A percentile compares a stretch with the other conserved stretches of the same genome.
These are phyloP conservation scores for Campylorhamphus procurvoides DNA, from an alignment of 2,113 vertebrate genomes.

Conservation along the genomic window DNA sequence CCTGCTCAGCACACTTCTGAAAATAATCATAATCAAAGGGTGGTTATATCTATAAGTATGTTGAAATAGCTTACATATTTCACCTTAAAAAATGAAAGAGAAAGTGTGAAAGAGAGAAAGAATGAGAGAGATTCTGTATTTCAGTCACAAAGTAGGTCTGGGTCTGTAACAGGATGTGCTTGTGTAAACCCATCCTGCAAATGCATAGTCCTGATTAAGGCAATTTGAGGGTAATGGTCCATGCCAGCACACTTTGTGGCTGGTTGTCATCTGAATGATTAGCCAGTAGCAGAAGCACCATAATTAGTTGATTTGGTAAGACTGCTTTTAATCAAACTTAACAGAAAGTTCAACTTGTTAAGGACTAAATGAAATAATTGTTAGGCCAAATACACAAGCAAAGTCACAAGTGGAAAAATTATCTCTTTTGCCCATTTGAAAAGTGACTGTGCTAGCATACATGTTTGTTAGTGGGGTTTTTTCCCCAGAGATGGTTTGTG, in stretches of 20 bases:
- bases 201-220: background rate
- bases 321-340: constrained; percentile 7
- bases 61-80: background rate
- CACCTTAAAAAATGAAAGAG: background rate
- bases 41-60: background rate
- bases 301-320: background rate
- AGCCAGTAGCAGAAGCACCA: background rate
- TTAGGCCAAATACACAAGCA: background rate
- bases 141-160: background rate
- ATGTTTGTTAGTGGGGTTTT: background rate
- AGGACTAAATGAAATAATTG: background rate
- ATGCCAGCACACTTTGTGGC: background rate
- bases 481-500: background rate
- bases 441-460: background rate
- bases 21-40: background rate
- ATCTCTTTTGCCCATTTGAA: background rate
- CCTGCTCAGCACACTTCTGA: background rate
- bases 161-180: background rate
- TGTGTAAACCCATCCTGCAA: background rate
- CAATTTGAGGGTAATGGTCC: background rate
- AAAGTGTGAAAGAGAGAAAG: background rate
- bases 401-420: background rate
- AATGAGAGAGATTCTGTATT: background rate
- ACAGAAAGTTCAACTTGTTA: background rate
- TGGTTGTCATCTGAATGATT: background rate